Base-by-base conservation (phyloP, 2,888 invertebrate species). In the Andrena bicolor region DNA sequence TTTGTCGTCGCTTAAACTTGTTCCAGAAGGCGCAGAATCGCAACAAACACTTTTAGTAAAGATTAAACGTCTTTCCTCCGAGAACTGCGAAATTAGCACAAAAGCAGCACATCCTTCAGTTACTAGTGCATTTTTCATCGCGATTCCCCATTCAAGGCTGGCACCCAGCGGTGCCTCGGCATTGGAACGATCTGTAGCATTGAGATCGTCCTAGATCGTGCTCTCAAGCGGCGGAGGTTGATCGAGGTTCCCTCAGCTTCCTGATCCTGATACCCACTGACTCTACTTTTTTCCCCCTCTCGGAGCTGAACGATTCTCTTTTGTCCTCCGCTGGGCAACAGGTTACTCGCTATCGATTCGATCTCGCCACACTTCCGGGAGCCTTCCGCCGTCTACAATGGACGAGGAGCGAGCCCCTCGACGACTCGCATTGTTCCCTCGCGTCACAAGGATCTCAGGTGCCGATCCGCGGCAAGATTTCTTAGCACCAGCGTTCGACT, bases 311-410 rank as follows among this genome's bases (percentile, higher is more conserved):
- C 68, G 65, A 75, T 58, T 79, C 80, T 80, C 75, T 84, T 81
- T 84, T 83, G 82, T 82, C 84, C 72, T 72, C 71, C 60, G 30
- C 49, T 32, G 23, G 26, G 70, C 80, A 80, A 77, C 78, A 73
- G 80, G 80, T 81, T 77, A 76, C 23, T 66, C 80, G 61, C 69
- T 78, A 78, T 84, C 80, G 80, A 84, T 78, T 77, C 82, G 66
- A 85, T 85, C 85, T 80, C 58, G 64, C 76, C 58, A 60, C 76
- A 70, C 82, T 84, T 85, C 85, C 85, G 84, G 84, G 76, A 84
- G 72, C 35, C 82, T 82, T 82, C 58, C 61, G 58, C 71, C 71
- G 26, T 58, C 66, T 51, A 51, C 8, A 68, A 66, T 60, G 61
- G 65, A 56, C 69, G 56, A 51, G 66, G 41, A 16, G 28, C 32